Conservation (phyloP, 2,113 vertebrate species). For the Perognathus longimembris region DNA sequence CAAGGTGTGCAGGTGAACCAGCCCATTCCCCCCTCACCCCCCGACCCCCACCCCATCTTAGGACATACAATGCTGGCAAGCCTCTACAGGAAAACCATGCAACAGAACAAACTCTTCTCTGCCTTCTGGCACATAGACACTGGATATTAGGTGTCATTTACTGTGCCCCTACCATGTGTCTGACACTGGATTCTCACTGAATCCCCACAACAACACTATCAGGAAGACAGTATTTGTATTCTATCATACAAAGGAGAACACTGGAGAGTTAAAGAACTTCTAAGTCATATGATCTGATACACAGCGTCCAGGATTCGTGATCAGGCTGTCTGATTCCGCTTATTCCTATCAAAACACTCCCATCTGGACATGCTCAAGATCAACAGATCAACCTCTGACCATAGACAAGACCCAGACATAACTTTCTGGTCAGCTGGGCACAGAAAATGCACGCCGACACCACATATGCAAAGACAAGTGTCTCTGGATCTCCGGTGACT, state of each 20-base stretch:
- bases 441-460: conserved; percentile 39
- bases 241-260: background rate
- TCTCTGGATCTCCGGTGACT: conserved; percentile 14
- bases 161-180: background rate
- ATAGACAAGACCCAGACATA: conserved; percentile 61
- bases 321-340: background rate
- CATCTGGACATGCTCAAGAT: conserved; percentile 13
- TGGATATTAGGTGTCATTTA: background rate
- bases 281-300: conserved; percentile 33
- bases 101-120: background rate
- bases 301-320: background rate
- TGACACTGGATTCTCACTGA: background rate
- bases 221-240: background rate
- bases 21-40: background rate
- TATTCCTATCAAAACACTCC: conserved; percentile 7
- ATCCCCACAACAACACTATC: background rate
- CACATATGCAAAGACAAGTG: background rate
- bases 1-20: background rate
- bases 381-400: conserved; percentile 28
- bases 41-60: background rate
- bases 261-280: background rate
- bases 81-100: background rate
- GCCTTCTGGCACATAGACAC: background rate
- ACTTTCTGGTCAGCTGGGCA: conserved; percentile 63
- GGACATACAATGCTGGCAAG: background rate